Evolutionary conservation across 2,888 invertebrate genomes (phyloP).

Genomic region (Steinernema carpocapsae): DNA sequence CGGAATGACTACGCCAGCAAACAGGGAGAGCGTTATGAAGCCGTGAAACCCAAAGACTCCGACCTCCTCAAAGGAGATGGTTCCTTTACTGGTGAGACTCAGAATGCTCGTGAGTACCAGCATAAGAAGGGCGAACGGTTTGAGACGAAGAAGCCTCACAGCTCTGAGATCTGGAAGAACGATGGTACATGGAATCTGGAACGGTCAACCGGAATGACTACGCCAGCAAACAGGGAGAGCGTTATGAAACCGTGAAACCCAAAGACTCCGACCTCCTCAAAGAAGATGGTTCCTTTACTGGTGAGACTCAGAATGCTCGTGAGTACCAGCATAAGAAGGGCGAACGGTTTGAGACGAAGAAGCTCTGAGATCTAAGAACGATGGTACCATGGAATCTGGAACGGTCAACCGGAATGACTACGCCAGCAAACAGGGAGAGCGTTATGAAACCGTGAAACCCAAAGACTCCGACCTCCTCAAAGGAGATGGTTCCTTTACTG

Average conservation of each 20-base stretch:
- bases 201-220: conserved; percentile 47
- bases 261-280: conserved; percentile 49
- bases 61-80: too few species aligned
- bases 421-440: conserved; percentile 33
- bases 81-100: too few species aligned
- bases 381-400: conserved; percentile 17
- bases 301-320: conserved; percentile 32
- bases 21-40: too few species aligned
- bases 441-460: conserved; percentile 32
- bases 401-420: conserved; percentile 29
- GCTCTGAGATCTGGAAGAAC: too few species aligned
- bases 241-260: conserved; percentile 43
- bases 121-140: too few species aligned
- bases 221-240: conserved; percentile 44
- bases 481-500: too few species aligned
- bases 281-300: conserved; percentile 41
- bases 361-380: too few species aligned
- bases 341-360: conserved; percentile 35
- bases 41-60: too few species aligned
- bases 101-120: too few species aligned
- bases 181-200: conserved; percentile 40
- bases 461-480: too few species aligned
- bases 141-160: too few species aligned
- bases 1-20: too few species aligned
- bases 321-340: conserved; percentile 40